Evolutionary conservation across 2,113 vertebrate species (phyloP).

Genomic region (Cyanistes caeruleus): DNA sequence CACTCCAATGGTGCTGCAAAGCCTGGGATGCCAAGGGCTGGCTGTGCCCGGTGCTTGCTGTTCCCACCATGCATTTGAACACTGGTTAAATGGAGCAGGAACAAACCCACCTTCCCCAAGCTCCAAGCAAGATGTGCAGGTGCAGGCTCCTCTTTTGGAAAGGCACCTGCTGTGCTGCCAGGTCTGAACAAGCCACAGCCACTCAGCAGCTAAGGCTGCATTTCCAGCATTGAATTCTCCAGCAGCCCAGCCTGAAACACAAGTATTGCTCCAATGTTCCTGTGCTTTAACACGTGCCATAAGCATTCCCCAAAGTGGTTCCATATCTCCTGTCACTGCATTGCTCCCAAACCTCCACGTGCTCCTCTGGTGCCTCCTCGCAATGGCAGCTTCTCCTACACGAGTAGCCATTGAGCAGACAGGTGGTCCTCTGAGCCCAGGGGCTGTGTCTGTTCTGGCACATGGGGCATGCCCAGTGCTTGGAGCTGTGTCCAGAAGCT

Average conservation of each 20-base stretch:
- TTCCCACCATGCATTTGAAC: neutral
- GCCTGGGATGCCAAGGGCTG: neutral
- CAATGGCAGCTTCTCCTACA: neutral
- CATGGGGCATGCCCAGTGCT: neutral
- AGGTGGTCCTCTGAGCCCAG: neutral
- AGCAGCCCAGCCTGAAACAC: neutral
- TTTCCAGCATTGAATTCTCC: neutral
- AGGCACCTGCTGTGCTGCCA: rapidly evolving
- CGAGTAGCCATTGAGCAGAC: neutral
- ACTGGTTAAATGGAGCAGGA: neutral
- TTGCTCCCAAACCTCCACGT: neutral
- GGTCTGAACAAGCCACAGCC: neutral
- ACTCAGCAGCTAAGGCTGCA: neutral
- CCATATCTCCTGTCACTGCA: neutral
- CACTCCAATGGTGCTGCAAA: neutral
- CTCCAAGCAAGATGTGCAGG: neutral
- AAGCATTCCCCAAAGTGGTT: rapidly evolving
- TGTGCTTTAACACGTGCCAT: neutral
- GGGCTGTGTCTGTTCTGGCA: neutral
- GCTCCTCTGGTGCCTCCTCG: neutral
- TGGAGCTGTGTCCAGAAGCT: neutral
- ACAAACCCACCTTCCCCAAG: neutral
- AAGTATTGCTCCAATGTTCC: rapidly evolving
- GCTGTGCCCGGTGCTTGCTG: neutral
- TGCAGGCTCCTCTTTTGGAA: neutral